phyloP scores from a whole-genome alignment of 2,797 vertebrate genomes.

The Megaceryle alcyon region DNA sequence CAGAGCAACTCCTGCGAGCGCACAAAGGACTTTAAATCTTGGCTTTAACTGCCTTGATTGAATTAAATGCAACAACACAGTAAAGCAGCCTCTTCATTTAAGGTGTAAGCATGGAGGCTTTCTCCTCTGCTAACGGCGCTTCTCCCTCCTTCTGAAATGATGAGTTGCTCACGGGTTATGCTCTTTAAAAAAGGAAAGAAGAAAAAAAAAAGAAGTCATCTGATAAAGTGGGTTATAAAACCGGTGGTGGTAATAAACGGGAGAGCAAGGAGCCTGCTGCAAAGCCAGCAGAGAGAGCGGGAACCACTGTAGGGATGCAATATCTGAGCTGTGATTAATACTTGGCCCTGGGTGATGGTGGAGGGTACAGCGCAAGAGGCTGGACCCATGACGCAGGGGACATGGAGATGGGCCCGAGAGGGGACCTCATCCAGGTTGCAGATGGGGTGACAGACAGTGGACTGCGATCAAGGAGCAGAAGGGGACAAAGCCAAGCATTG shows the following conservation, averaged over 20 bases:
- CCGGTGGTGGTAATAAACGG: constrained; percentile 22
- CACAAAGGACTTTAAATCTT: constrained; percentile 51
- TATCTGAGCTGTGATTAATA: neutral
- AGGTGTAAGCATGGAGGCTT: constrained; percentile 7
- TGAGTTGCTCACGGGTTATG: constrained; percentile 61
- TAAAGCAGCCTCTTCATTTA: constrained; percentile 41
- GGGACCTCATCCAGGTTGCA: neutral
- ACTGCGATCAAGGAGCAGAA: neutral
- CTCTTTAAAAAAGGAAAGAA: constrained; percentile 31
- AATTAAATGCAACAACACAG: constrained; percentile 57
- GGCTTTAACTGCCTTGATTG: constrained; percentile 55
- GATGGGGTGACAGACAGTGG: fast-evolving
- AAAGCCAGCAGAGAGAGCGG: constrained; percentile 21
- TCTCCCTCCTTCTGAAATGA: constrained; percentile 55
- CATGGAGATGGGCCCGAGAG: neutral
- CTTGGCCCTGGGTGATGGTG: fast-evolving
- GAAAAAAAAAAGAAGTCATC: constrained; percentile 18
- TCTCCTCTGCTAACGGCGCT: constrained; percentile 34
- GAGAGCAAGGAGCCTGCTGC: constrained; percentile 21
- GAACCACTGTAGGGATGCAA: neutral
- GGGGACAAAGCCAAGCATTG: fast-evolving
- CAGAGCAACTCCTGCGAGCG: constrained; percentile 11
- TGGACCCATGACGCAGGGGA: fast-evolving
- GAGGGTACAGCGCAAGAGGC: fast-evolving
- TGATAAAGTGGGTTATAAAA: constrained; percentile 74